Evolutionary conservation across 2,888 invertebrate genomes (phyloP).

Genomic region (Carcina quercana): DNA sequence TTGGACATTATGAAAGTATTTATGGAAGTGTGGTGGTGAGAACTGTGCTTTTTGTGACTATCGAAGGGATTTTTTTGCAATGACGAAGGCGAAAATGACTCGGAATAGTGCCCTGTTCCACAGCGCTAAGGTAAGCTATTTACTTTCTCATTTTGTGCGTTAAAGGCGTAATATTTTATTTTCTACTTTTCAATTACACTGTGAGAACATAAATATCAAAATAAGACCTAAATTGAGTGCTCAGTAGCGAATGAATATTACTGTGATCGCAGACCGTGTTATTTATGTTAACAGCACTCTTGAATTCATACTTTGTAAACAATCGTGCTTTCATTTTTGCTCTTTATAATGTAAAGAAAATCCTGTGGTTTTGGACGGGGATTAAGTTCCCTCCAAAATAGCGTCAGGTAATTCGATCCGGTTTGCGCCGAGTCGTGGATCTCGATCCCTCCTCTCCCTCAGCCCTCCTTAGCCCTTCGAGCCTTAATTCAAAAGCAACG

Average conservation of each 20-base stretch:
- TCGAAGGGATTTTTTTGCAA: conserved; percentile 25
- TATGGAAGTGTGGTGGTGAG: conserved; percentile 44
- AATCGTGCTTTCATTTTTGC: conserved; percentile 23
- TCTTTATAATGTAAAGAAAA: not conserved
- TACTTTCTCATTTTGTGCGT: conserved; percentile 13
- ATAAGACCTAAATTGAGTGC: conserved; percentile 6
- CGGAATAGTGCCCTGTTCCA: conserved; percentile 80
- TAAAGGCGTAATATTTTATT: conserved; percentile 17
- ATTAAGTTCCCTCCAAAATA: conserved; percentile 22
- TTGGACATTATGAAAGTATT: conserved; percentile 43
- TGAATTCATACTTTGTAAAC: conserved; percentile 21
- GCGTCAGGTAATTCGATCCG: conserved; percentile 34
- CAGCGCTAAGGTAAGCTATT: conserved; percentile 80
- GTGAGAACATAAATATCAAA: no score
- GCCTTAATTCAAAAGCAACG: conserved; percentile 52
- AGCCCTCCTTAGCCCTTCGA: conserved; percentile 33
- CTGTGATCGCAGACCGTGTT: conserved; percentile 23
- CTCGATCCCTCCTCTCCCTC: conserved; percentile 52
- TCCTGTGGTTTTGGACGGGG: conserved; percentile 6
- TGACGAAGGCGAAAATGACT: conserved; percentile 76
- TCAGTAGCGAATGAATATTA: conserved; percentile 10
- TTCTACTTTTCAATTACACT: not conserved
- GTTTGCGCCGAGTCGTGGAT: conserved; percentile 48
- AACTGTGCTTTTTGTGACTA: conserved; percentile 44
- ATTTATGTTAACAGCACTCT: conserved; percentile 28